phyloP scores from a whole-genome alignment of 23 tunicate genomes.

The Halocynthia aurantium region DNA sequence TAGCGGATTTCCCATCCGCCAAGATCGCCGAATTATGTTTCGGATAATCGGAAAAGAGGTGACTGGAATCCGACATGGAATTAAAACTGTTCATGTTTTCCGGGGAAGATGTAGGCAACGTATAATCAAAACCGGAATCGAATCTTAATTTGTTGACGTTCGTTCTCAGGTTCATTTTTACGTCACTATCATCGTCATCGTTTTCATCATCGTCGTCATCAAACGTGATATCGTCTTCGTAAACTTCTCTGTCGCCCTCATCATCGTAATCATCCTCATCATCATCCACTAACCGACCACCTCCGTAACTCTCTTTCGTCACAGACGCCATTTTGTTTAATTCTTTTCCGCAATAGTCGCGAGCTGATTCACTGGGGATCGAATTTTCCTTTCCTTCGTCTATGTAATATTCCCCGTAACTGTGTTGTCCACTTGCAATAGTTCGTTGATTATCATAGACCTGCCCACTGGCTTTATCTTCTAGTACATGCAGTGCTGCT shows the following conservation, averaged over 20 bases:
- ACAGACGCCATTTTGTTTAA: no score
- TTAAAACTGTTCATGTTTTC: neutral
- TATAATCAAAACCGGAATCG: neutral
- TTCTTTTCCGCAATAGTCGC: no score
- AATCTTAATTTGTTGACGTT: neutral
- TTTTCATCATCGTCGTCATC: conserved; percentile 7
- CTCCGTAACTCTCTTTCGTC: no score
- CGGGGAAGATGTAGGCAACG: neutral
- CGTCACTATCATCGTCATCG: conserved; percentile 1
- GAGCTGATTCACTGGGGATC: no score
- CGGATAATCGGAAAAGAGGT: neutral
- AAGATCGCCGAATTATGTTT: neutral
- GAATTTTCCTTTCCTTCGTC: no score
- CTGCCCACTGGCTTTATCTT: no score
- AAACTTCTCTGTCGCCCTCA: conserved; percentile 4
- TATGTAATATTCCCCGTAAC: no score
- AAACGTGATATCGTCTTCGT: conserved; percentile 5
- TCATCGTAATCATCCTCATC: neutral
- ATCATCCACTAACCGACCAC: no score
- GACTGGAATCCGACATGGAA: neutral
- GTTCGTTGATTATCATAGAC: no score
- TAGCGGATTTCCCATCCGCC: neutral
- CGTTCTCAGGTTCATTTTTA: neutral
- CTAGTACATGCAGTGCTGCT: no score
- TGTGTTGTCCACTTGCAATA: no score